phyloP scores from a whole-genome alignment of 2,888 invertebrate genomes.

The Desoria tigrina region DNA sequence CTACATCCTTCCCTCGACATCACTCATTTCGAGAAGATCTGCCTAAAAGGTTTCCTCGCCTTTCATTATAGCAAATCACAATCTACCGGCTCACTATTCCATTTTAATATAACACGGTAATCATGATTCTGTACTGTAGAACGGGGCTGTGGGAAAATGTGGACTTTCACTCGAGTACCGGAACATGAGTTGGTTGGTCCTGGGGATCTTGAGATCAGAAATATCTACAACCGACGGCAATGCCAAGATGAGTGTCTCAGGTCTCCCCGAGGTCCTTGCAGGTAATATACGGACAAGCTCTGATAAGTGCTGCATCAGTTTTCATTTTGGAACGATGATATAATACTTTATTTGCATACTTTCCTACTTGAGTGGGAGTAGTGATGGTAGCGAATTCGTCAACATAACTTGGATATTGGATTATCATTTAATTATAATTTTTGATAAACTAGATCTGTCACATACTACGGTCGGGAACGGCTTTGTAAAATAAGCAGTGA shows the following conservation, averaged over 20 bases:
- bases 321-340: neutral
- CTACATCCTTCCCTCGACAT: constrained; percentile 57
- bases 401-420: too few relatives aligned
- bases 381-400: too few relatives aligned
- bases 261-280: constrained; percentile 59
- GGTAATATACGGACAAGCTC: too few relatives aligned
- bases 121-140: too few relatives aligned
- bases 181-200: constrained; percentile 59
- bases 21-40: constrained; percentile 59
- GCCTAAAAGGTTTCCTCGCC: constrained; percentile 58
- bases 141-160: constrained; percentile 57
- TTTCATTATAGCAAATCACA: neutral
- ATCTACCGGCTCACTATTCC: neutral
- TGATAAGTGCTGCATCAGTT: constrained; percentile 6
- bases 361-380: too few relatives aligned
- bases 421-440: too few relatives aligned
- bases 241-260: constrained; percentile 60
- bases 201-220: constrained; percentile 58
- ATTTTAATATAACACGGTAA: constrained; percentile 13
- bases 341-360: neutral
- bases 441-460: constrained; percentile 57
- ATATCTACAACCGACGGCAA: constrained; percentile 58
- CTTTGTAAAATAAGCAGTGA: constrained; percentile 60
- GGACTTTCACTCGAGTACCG: constrained; percentile 61
- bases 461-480: constrained; percentile 59